Evolutionary conservation across 2,888 invertebrate genomes (phyloP).

Genomic region (Phasia obesa): DNA sequence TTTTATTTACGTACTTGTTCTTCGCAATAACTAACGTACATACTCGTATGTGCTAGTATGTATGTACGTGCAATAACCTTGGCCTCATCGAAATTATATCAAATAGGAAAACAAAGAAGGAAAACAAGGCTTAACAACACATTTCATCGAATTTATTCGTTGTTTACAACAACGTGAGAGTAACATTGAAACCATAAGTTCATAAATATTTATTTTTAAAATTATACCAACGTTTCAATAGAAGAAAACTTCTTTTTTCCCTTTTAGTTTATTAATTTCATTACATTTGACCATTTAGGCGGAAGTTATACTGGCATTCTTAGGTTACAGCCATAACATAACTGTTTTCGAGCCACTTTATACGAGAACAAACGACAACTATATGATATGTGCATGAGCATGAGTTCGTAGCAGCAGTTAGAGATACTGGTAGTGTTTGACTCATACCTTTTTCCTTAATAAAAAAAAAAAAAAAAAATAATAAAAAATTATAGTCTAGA

Average conservation of each 20-base stretch:
- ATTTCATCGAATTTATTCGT: not conserved
- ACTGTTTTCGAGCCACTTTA: conserved; percentile 1
- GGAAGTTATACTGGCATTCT: conserved; percentile 65
- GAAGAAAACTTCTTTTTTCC: conserved; percentile 1
- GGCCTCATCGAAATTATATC: conserved; percentile 62
- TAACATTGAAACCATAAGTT: conserved; percentile 20
- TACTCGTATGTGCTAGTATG: not conserved
- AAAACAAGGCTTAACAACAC: conserved; percentile 7
- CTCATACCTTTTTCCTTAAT: not conserved
- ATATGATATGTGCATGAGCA: too few relatives aligned
- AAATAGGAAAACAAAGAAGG: conserved; percentile 14
- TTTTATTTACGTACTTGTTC: conserved; percentile 18
- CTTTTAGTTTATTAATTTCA: conserved; percentile 45
- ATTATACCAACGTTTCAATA: conserved; percentile 25
- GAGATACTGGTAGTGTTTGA: conserved; percentile 13
- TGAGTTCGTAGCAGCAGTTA: conserved; percentile 12
- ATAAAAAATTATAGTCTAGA: conserved; percentile 1
- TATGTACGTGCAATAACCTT: conserved; percentile 63
- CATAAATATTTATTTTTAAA: conserved; percentile 16
- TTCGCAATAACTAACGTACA: too few relatives aligned
- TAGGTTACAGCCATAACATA: conserved; percentile 18
- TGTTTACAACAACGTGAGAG: not conserved
- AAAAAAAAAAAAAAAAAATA: not conserved
- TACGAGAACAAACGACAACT: not conserved
- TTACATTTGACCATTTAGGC: conserved; percentile 62